phyloP scores from a whole-genome alignment of 2,888 invertebrate genomes.

The Griposia aprilina region DNA sequence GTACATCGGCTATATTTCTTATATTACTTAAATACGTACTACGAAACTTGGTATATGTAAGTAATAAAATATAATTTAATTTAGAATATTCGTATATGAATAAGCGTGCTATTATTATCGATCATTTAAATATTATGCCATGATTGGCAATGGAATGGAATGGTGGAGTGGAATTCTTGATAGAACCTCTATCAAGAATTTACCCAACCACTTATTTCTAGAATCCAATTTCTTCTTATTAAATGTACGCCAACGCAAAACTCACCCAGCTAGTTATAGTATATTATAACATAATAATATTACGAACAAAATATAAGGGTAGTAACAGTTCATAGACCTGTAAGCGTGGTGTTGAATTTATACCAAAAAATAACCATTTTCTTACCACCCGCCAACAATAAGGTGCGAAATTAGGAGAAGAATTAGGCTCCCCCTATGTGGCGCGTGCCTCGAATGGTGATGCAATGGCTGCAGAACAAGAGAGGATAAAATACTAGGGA shows the following conservation, averaged over 20 bases:
- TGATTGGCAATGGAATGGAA: too few relatives aligned
- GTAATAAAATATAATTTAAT: not conserved
- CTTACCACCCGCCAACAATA: conserved; percentile 85
- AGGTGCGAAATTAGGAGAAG: conserved; percentile 89
- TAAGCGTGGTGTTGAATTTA: conserved; percentile 76
- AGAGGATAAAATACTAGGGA: conserved; percentile 65
- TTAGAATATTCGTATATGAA: not conserved
- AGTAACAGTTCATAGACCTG: conserved; percentile 71
- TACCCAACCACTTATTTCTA: conserved; percentile 8
- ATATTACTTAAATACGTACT: not conserved
- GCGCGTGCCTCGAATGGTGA: conserved; percentile 84
- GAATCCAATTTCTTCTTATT: conserved; percentile 23
- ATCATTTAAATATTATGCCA: not conserved
- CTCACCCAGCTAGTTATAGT: conserved; percentile 23
- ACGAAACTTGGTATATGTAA: not conserved
- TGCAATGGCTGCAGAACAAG: conserved; percentile 73
- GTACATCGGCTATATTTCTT: not conserved
- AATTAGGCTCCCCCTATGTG: conserved; percentile 86
- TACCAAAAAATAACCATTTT: conserved; percentile 84
- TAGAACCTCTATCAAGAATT: not conserved
- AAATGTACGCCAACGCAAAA: conserved; percentile 24
- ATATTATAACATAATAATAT: conserved; percentile 56
- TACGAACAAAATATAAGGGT: conserved; percentile 56
- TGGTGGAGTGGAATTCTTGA: too few relatives aligned
- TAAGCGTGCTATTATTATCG: not conserved